phyloP scores from a whole-genome alignment of 2,888 invertebrate species.

The Drosophila stalkeri region DNA sequence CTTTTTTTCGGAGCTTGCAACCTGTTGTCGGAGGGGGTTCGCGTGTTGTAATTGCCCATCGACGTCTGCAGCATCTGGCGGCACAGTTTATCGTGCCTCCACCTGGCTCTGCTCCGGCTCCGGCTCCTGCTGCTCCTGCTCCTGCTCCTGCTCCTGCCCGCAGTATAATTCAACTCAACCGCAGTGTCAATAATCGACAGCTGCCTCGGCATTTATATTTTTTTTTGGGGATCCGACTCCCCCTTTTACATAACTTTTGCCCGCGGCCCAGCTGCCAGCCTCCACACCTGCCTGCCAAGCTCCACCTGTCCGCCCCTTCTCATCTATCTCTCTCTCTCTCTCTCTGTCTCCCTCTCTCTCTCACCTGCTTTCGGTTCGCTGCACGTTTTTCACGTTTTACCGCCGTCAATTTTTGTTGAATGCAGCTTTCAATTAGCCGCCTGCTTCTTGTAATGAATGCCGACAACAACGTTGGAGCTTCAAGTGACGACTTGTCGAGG shows the following conservation, averaged over 20 bases:
- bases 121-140: neutral
- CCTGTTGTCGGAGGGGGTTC: constrained; percentile 61
- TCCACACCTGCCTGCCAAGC: constrained; percentile 16
- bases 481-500: constrained; percentile 72
- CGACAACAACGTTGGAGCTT: constrained; percentile 59
- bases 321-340: neutral
- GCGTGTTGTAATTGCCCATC: constrained; percentile 77
- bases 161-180: constrained; percentile 39
- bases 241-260: constrained; percentile 70
- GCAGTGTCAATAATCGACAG: constrained; percentile 81
- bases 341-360: neutral
- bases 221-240: constrained; percentile 55
- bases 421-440: constrained; percentile 80
- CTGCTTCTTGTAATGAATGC: constrained; percentile 76
- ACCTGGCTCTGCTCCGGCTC: neutral
- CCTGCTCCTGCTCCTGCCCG: neutral
- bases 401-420: constrained; percentile 65
- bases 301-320: neutral
- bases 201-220: constrained; percentile 69
- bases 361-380: neutral
- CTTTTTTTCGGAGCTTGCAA: constrained; percentile 19
- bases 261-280: constrained; percentile 33
- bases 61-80: constrained; percentile 72
- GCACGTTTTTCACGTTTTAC: constrained; percentile 63
- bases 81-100: constrained; percentile 66